A percentile compares a stretch with the other conserved stretches of the same genome.
Evolutionary conservation across 2,888 invertebrate species (phyloP).

Genomic region (Baronia brevicornis): DNA sequence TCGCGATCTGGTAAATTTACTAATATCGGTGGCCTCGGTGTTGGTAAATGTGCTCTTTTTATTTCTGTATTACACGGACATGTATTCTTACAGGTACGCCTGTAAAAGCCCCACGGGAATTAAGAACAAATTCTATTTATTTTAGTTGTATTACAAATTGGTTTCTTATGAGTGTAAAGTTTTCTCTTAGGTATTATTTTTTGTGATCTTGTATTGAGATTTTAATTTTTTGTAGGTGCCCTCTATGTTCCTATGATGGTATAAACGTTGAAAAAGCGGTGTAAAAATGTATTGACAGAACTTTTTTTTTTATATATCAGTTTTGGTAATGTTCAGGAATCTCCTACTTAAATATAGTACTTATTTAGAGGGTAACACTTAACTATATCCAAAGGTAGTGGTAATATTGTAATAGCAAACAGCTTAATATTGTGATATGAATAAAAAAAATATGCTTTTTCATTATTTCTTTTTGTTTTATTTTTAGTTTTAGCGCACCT

Average conservation of each 20-base stretch:
- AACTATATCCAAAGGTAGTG: slow-evolving; percentile 51
- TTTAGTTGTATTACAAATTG: slow-evolving; percentile 28
- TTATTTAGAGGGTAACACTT: slow-evolving; percentile 56
- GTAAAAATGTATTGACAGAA: too few species aligned
- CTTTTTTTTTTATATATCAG: too few species aligned
- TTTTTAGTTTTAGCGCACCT: slow-evolving; percentile 61
- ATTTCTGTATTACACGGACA: slow-evolving; percentile 10
- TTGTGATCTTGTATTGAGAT: slow-evolving; percentile 43
- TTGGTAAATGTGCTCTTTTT: slow-evolving; percentile 5
- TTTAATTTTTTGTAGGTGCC: slow-evolving; percentile 37
- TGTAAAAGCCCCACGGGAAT: slow-evolving; percentile 56
- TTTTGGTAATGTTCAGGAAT: too few species aligned
- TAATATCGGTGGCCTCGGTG: slow-evolving; percentile 37
- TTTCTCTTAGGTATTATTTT: slow-evolving; percentile 21
- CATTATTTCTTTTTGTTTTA: slow-evolving; percentile 49
- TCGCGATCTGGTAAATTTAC: too few species aligned
- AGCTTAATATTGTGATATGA: slow-evolving; percentile 54
- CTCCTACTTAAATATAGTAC: slow-evolving; percentile 70
- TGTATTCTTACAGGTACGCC: slow-evolving; percentile 64
- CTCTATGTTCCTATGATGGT: slow-evolving; percentile 56
- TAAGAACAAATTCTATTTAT: slow-evolving; percentile 49
- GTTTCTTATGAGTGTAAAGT: slow-evolving; percentile 35
- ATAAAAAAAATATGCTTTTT: slow-evolving; percentile 63
- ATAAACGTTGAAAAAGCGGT: too few species aligned
- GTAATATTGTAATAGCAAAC: slow-evolving; percentile 41